A percentile compares a stretch with the other conserved stretches of the same genome.
These are phyloP conservation scores for Myxocyprinus asiaticus DNA, from an alignment of 2,113 vertebrate species.

Conservation along the genomic window DNA sequence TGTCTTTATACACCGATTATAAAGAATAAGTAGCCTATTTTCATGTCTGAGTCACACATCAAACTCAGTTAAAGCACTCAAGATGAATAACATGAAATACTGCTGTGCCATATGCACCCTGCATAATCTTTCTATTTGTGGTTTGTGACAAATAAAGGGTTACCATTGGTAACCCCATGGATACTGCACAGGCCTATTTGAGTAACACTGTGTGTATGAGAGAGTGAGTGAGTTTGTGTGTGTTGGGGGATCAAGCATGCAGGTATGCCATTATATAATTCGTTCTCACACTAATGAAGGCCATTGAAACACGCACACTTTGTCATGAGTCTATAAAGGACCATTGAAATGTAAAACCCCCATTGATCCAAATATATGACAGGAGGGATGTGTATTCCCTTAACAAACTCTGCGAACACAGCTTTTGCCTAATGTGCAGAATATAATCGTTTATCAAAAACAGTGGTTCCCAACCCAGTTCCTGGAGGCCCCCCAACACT, in stretches of 20 bases:
- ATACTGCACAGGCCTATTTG: slow-evolving; percentile 23
- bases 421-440: slow-evolving; percentile 1
- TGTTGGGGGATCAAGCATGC: neutral
- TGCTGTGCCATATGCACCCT: slow-evolving; percentile 10
- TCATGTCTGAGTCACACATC: slow-evolving; percentile 30
- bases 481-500: too few species aligned
- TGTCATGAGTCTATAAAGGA: neutral
- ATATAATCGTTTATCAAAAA: too few species aligned
- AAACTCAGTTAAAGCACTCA: slow-evolving; percentile 26
- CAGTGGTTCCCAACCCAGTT: too few species aligned
- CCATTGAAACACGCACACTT: neutral
- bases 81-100: neutral
- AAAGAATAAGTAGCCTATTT: neutral
- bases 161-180: slow-evolving; percentile 30
- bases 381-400: slow-evolving; percentile 3
- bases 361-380: neutral
- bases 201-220: neutral
- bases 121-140: slow-evolving; percentile 34
- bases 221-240: neutral
- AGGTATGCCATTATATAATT: slow-evolving; percentile 12
- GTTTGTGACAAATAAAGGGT: slow-evolving; percentile 28
- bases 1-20: neutral
- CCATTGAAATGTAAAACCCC: slow-evolving; percentile 2
- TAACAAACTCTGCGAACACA: slow-evolving; percentile 5
- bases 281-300: slow-evolving; percentile 1